phyloP scores from a whole-genome alignment of 2,888 invertebrate species.

The Nipponacmea schrenckii region DNA sequence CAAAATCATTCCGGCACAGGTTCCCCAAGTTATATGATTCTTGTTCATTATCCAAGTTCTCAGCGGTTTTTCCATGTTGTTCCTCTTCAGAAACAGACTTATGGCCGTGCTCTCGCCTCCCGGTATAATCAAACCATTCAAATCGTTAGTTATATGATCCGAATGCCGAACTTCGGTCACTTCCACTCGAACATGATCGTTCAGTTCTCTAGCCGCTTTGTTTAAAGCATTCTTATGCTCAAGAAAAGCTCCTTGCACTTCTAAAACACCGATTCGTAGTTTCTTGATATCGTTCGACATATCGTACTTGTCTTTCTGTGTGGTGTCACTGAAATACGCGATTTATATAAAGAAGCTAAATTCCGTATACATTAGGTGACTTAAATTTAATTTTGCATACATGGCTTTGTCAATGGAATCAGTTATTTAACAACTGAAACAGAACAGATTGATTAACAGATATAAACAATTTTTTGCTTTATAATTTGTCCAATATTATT shows the following conservation, averaged over 20 bases:
- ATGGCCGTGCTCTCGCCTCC: slow-evolving; percentile 65
- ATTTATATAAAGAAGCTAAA: neutral
- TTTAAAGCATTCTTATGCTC: slow-evolving; percentile 55
- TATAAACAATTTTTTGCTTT: too few relatives aligned
- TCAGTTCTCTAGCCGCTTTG: slow-evolving; percentile 33
- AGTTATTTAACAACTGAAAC: too few relatives aligned
- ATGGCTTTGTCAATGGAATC: too few relatives aligned
- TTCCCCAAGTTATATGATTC: slow-evolving; percentile 57
- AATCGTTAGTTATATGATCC: slow-evolving; percentile 34
- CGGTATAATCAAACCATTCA: slow-evolving; percentile 60
- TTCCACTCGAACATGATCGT: slow-evolving; percentile 26
- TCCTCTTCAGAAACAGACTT: slow-evolving; percentile 51
- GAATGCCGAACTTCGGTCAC: slow-evolving; percentile 44
- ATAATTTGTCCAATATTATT: too few relatives aligned
- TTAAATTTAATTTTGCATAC: too few relatives aligned
- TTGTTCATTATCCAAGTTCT: slow-evolving; percentile 45
- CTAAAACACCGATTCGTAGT: slow-evolving; percentile 54
- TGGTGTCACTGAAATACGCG: neutral
- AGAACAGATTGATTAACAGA: too few relatives aligned
- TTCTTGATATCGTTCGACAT: neutral
- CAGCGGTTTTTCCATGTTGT: slow-evolving; percentile 49
- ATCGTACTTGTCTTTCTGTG: neutral
- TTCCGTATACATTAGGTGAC: too few relatives aligned
- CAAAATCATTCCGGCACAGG: slow-evolving; percentile 63
- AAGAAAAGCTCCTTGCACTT: slow-evolving; percentile 59